These are phyloP conservation scores for Pseudoatta argentina DNA, from an alignment of 1,140 invertebrate genomes.

Conservation along the genomic window DNA sequence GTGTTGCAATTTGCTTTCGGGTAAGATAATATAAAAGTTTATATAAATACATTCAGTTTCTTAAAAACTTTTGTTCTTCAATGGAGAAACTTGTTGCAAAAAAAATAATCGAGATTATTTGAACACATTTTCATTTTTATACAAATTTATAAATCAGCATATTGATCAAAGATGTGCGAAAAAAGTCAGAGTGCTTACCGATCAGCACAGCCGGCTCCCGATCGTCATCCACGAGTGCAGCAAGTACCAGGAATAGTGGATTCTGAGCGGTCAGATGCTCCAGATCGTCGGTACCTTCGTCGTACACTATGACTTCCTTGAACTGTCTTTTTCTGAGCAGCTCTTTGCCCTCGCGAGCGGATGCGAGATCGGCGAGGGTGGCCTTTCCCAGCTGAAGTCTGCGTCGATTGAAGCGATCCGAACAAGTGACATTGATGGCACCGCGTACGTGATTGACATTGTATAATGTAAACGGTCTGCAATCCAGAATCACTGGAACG, in stretches of 20 bases:
- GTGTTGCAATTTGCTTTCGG: neutral
- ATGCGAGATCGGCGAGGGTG: conserved; percentile 89
- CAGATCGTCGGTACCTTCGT: conserved; percentile 89
- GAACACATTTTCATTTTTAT: no score
- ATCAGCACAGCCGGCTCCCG: conserved; percentile 90
- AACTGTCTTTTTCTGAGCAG: conserved; percentile 87
- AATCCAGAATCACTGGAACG: conserved; percentile 89
- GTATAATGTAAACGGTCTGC: conserved; percentile 91
- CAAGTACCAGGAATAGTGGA: conserved; percentile 90
- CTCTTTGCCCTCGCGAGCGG: conserved; percentile 89
- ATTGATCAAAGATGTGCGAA: neutral
- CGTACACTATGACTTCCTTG: conserved; percentile 90
- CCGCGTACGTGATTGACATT: conserved; percentile 91
- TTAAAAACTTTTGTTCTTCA: neutral
- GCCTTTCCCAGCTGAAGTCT: conserved; percentile 90
- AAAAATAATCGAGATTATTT: conserved; percentile 1
- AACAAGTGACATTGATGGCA: conserved; percentile 92
- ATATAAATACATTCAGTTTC: neutral
- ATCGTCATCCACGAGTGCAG: conserved; percentile 90
- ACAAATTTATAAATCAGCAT: neutral
- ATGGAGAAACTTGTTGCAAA: neutral
- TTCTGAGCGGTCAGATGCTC: conserved; percentile 88
- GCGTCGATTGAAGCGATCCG: conserved; percentile 91
- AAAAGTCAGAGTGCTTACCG: conserved; percentile 87
- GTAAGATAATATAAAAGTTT: neutral